Evolutionary conservation across 2,888 invertebrate species (phyloP), one percentile per base, ranked within the genome.

Genomic region (Philaethria dido): DNA sequence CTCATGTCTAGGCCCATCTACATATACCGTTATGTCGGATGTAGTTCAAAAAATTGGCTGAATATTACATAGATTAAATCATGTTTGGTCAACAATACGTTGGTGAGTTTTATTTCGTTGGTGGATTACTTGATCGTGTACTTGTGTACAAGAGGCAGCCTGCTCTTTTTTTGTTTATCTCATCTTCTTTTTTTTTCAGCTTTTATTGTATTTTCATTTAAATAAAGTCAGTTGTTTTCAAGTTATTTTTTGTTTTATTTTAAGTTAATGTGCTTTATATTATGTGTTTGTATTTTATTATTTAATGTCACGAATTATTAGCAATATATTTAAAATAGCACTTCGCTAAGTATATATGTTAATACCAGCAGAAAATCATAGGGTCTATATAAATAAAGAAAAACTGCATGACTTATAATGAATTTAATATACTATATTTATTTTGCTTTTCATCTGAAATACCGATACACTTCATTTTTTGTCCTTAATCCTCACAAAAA

Each of bases 181-280:
- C 71, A 72, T 68, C 75, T 76, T 73, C 75, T 65, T 77, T 71
- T 72, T 73, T 77, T 78, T 71, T 76, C 77, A 69, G 77, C 77
- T 78, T 80, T 72, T 75, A 79, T 77, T 83, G 81, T 84, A 80
- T 71, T 80, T 76, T 75, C 77, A 78, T 77, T 77, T 75, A 73
- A 86, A 85, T 86, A 85, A 87, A 87, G 78, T 78, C 80, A 81
- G 80, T 86, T 87, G 85, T 85, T 85, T 86, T 82, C 75, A 81
- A 74, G 78, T 81, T 72, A 65, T 75, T 80, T 76, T 73, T 74
- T 82, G 80, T 81, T 72, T 73, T 74, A 77, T 72, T 72, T 39
- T 61, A 44, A 18, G 6, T 57, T 59, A 16, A 14, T 52, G 14
- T 29, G 16, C 11, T 8, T 22, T n/a, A 2, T n/a, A 8, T 52